Evolutionary conservation across 2,888 invertebrate genomes (phyloP).

Genomic region (Ectemnius lituratus): DNA sequence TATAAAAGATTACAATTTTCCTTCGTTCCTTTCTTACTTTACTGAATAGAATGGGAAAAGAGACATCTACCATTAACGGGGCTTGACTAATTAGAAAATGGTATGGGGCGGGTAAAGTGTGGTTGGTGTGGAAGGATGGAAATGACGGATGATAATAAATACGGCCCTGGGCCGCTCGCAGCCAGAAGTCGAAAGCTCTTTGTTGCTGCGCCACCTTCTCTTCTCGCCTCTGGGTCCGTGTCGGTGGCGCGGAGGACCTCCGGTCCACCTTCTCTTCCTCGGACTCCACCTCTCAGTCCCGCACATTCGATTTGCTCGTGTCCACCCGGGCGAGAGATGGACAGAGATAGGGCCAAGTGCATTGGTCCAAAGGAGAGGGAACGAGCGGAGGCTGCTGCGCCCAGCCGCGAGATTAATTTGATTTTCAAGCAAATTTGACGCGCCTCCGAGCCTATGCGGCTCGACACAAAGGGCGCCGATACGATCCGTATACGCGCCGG

Average conservation of each 20-base stretch:
- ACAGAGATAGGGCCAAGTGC: slow-evolving; percentile 32
- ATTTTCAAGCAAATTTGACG: slow-evolving; percentile 76
- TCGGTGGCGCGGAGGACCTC: slow-evolving; percentile 67
- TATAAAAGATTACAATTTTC: no score
- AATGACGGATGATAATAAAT: slow-evolving; percentile 19
- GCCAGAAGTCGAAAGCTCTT: slow-evolving; percentile 74
- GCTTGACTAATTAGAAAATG: not conserved
- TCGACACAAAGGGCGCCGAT: slow-evolving; percentile 66
- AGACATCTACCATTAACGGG: not conserved
- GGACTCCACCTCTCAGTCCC: slow-evolving; percentile 57
- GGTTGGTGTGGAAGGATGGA: not conserved
- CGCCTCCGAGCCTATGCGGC: slow-evolving; percentile 66
- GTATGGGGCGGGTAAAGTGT: not conserved
- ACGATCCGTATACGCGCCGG: slow-evolving; percentile 44
- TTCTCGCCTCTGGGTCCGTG: slow-evolving; percentile 72
- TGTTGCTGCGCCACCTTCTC: slow-evolving; percentile 75
- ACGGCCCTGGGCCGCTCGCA: slow-evolving; percentile 67
- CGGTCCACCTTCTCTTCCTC: slow-evolving; percentile 57
- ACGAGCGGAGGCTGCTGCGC: slow-evolving; percentile 54
- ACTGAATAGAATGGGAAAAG: no score
- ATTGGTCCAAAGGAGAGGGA: slow-evolving; percentile 17
- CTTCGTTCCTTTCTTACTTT: no score
- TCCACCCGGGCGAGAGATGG: slow-evolving; percentile 54
- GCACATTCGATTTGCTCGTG: slow-evolving; percentile 71
- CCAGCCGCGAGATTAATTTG: slow-evolving; percentile 75